phyloP scores from a whole-genome alignment of 2,113 vertebrate species.

The Cryptotis parvus region DNA sequence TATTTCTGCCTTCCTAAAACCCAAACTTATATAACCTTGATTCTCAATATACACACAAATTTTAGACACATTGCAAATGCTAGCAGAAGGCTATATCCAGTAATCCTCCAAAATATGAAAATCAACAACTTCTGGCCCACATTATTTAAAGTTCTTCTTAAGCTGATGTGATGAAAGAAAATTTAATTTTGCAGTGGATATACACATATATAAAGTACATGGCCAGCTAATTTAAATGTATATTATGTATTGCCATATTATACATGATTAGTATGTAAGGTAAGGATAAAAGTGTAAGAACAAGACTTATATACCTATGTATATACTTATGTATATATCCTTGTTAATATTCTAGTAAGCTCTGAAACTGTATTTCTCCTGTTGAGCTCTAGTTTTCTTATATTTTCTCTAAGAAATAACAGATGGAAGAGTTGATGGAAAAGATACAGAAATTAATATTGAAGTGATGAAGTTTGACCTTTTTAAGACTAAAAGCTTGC shows the following conservation, averaged over 20 bases:
- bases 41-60: not conserved
- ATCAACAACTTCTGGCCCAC: not conserved
- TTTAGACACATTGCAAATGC: not conserved
- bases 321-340: not conserved
- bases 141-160: not conserved
- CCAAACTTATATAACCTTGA: not conserved
- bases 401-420: conserved; percentile 63
- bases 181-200: not conserved
- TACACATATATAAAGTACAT: not conserved
- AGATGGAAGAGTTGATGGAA: conserved; percentile 55
- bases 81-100: not conserved
- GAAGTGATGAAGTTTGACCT: conserved; percentile 69
- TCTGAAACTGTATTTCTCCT: not conserved
- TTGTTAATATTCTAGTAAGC: not conserved
- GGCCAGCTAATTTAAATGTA: not conserved
- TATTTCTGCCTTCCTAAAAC: conserved; percentile 16
- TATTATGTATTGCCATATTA: not conserved
- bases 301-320: not conserved
- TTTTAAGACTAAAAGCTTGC: conserved; percentile 68
- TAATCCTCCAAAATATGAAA: not conserved
- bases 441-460: conserved; percentile 69
- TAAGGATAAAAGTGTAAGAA: not conserved
- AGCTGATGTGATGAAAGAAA: conserved; percentile 11
- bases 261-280: not conserved
- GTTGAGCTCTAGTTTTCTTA: not conserved